Conservation (phyloP, 2,888 invertebrate species). For the Phalangium opilio region DNA sequence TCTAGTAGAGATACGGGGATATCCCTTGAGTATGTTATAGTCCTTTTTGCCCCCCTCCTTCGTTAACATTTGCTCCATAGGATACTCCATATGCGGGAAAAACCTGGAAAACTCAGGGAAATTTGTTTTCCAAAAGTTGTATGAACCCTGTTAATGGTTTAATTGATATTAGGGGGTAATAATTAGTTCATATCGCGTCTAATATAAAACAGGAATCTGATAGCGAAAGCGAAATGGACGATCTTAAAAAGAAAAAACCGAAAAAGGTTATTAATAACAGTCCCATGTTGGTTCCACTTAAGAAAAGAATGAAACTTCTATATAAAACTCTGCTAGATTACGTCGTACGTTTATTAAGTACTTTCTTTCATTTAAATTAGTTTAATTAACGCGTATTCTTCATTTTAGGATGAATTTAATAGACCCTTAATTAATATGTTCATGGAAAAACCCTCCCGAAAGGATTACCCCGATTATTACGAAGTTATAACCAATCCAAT, state of each 20-base stretch:
- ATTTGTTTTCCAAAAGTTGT: no score
- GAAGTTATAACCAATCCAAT: slow-evolving; percentile 84
- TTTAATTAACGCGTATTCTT: slow-evolving; percentile 17
- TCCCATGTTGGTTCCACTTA: slow-evolving; percentile 40
- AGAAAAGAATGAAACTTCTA: slow-evolving; percentile 61
- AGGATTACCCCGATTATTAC: slow-evolving; percentile 88
- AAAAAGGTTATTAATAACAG: slow-evolving; percentile 8
- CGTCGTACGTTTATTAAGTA: slow-evolving; percentile 24
- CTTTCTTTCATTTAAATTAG: background rate
- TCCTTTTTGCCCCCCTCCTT: no score
- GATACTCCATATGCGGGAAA: no score
- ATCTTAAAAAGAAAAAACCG: slow-evolving; percentile 20
- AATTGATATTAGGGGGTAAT: background rate
- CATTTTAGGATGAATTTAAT: slow-evolving; percentile 49
- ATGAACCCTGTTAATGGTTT: no score
- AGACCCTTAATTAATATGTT: slow-evolving; percentile 78
- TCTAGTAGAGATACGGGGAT: no score
- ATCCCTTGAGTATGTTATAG: no score
- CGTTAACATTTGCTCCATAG: no score
- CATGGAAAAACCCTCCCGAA: slow-evolving; percentile 90
- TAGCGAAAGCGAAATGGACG: slow-evolving; percentile 34
- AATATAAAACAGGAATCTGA: slow-evolving; percentile 34
- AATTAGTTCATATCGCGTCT: background rate
- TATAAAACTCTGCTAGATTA: slow-evolving; percentile 43
- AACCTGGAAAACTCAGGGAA: no score